Base-by-base conservation (phyloP, 1,140 invertebrate species). In the Penaeus indicus region DNA sequence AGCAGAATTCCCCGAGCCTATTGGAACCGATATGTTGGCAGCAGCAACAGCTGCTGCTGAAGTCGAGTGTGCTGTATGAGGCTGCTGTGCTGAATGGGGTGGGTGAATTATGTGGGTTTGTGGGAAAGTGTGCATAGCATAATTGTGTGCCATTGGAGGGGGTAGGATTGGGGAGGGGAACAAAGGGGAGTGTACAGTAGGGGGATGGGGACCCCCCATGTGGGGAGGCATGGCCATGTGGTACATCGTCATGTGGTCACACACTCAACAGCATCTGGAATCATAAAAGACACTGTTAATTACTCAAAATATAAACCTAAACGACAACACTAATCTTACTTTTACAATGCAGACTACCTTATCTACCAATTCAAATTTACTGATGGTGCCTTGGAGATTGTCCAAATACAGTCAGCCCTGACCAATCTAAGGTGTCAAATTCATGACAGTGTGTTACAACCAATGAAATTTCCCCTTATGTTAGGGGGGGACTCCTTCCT, bases 191-290 rank as follows among this genome's bases (percentile, higher is more conserved):
- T 89, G 88, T 63, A 89, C 88, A 79, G 89, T 82, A 69, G 89
- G 89, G 79, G 89, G 89, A 88, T 90, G 89, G 82, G 89, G 79
- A 90, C 89, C 85, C 85, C 89, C 89, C 85, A 87, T 69, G 47
- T 90, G 89, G 85, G 89, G 89, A 84, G 89, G 89, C 89, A 90
- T 85, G 79, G 89, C 85, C 89, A 90, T 90, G 75, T 90, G 89
- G 82, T 90, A 90, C 89, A 90, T 90, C 82, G 89, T 90, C 89
- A 90, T 90, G 82, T 87, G 85, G 82, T 90, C 89, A 90, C 84
- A 64, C 78, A 60, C 83, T 81, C 38, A 64, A 22, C 21, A 85
- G 32, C 88, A 85, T 85, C 88, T 85, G 88, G 22, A 85, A 85
- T 63, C n/a, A 78, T 22, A 75, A 54, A 0, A 54, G 54, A 54